A percentile compares a stretch with the other conserved stretches of the same genome.
These are phyloP conservation scores for Oncorhynchus gorbuscha DNA, from an alignment of 2,113 vertebrate genomes.

Conservation along the genomic window DNA sequence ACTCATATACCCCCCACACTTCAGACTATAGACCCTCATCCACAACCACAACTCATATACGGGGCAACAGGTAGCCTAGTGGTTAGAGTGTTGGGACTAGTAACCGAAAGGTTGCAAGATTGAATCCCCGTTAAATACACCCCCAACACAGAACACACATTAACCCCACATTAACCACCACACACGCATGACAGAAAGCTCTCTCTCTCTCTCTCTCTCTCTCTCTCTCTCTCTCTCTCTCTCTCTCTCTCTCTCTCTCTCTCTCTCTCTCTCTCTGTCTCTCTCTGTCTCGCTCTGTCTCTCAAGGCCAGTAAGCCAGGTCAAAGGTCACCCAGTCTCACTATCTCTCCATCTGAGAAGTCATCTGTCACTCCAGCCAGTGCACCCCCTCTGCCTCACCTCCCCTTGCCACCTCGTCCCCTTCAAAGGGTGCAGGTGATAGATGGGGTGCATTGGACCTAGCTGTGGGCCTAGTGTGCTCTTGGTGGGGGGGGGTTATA, in stretches of 20 bases:
- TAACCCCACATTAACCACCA: neutral
- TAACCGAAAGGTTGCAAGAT: too few relatives aligned
- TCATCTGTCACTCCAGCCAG: conserved; percentile 51
- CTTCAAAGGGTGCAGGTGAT: conserved; percentile 51
- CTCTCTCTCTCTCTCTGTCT: too few relatives aligned
- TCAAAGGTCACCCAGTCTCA: conserved; percentile 35
- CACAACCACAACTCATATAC: too few relatives aligned
- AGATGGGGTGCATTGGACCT: conserved; percentile 5
- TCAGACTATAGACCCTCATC: too few relatives aligned
- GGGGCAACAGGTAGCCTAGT: too few relatives aligned
- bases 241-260: too few relatives aligned
- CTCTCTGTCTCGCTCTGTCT: neutral
- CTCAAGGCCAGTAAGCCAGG: conserved; percentile 6
- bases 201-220: too few relatives aligned
- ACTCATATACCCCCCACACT: too few relatives aligned
- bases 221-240: too few relatives aligned
- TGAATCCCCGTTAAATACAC: too few relatives aligned
- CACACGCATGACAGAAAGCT: neutral
- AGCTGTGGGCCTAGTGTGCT: neutral
- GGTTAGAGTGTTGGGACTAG: too few relatives aligned
- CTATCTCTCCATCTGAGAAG: conserved; percentile 35
- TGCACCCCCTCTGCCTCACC: conserved; percentile 34
- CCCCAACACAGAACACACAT: neutral
- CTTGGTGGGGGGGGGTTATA: conserved; percentile 18
- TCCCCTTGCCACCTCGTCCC: neutral